phyloP scores from a whole-genome alignment of 2,113 vertebrate genomes.

The Lophochroa leadbeateri region DNA sequence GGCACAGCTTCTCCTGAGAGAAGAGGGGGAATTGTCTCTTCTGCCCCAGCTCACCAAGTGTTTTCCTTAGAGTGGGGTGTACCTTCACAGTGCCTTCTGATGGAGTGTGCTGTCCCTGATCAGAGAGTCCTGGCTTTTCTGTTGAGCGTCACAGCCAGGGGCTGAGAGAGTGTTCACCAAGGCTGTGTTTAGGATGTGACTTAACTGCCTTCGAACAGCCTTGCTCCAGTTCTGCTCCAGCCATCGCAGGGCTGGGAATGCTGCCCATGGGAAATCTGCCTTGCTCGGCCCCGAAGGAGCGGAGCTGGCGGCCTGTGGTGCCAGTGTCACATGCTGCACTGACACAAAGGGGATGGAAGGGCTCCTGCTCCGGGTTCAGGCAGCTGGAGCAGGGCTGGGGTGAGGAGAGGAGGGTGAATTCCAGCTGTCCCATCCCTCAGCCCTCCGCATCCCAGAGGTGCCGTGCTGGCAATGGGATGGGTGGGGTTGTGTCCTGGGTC shows the following conservation, averaged over 20 bases:
- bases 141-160: background rate
- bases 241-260: background rate
- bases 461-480: rapidly evolving
- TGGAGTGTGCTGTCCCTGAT: rapidly evolving
- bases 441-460: background rate
- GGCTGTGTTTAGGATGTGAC: background rate
- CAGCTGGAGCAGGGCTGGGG: background rate
- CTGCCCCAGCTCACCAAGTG: background rate
- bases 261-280: slow-evolving; percentile 51
- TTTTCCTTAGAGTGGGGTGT: background rate
- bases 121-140: background rate
- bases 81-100: rapidly evolving
- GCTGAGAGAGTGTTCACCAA: rapidly evolving
- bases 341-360: slow-evolving; percentile 26
- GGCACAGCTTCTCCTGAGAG: background rate
- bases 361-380: background rate
- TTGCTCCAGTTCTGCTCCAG: background rate
- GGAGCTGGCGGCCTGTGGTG: background rate
- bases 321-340: background rate
- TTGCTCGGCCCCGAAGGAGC: background rate
- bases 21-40: rapidly evolving
- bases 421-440: background rate
- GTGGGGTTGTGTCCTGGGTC: background rate
- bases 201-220: background rate
- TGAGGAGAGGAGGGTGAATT: background rate